Percentiles rank a stretch among this genome's conserved stretches.
Evolutionary conservation across 2,797 vertebrate species (phyloP).

Genomic region (Nyctibius grandis): DNA sequence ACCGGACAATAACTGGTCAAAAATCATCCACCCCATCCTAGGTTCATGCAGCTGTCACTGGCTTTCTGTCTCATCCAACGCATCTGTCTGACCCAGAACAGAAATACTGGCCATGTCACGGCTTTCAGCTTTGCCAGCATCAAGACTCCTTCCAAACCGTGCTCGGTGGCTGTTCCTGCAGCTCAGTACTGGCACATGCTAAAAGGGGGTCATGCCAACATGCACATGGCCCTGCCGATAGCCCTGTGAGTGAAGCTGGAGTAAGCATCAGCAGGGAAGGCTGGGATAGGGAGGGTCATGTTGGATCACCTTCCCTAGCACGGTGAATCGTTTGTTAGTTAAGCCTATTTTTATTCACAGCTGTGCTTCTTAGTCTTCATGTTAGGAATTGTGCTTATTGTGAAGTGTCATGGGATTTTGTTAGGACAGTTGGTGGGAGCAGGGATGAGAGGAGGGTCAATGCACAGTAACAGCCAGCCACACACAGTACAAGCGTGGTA

Average conservation of each 20-base stretch:
- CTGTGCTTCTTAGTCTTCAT: not conserved
- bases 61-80: not conserved
- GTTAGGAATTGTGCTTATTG: not conserved
- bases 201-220: not conserved
- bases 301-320: not conserved
- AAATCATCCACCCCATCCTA: not conserved
- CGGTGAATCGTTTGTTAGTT: not conserved
- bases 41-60: not conserved
- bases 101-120: not conserved
- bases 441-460: not conserved
- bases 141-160: not conserved
- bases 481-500: not conserved
- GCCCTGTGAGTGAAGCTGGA: not conserved
- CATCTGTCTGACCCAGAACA: not conserved
- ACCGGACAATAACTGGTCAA: not conserved
- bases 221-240: rapidly evolving
- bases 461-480: not conserved
- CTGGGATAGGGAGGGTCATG: not conserved
- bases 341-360: not conserved
- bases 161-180: rapidly evolving
- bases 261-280: not conserved
- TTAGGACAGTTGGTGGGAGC: not conserved
- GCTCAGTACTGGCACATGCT: not conserved
- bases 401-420: not conserved
- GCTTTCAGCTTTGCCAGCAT: not conserved